Base-by-base conservation (phyloP, 2,888 invertebrate genomes). In the Acanthosoma haemorrhoidale region DNA sequence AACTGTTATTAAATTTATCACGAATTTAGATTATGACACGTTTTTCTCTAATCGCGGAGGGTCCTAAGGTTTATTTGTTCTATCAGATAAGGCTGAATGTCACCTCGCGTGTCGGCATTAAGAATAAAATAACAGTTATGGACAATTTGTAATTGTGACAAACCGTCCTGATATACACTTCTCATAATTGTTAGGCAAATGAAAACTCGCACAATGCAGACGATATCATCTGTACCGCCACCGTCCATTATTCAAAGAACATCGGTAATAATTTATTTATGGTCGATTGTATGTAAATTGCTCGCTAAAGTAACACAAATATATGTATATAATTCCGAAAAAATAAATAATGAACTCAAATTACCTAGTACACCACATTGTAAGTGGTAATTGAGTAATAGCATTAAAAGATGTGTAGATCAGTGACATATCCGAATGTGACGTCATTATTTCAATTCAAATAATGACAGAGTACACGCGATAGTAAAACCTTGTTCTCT, bases 151-250 rank as follows among this genome's bases (percentile, higher is more conserved):
- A 43, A n/a, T 51, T 25, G n/a, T 9, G 25, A 51, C 29, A 21
- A 25, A 51, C 29, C 11, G 25, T 5, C 51, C 8, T 2, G 21
- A 51, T 51, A n/a, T n/a, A n/a, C n/a, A n/a, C n/a, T n/a, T n/a
- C n/a, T 6, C 29, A 25, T 51, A 51, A 51, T 51, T 25, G 51
- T n/a, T 25, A 21, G 51, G 51, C 51, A 51, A 51, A 51, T 51
- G 51, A 51, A 51, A 51, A 51, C 51, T 51, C 51, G n/a, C n/a
- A 51, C 51, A 51, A 51, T 51, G 21, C 13, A n/a, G n/a, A 25
- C 51, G 25, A 13, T n/a, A 25, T 25, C 4, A n/a, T 25, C 51
- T 3, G 29, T 21, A 51, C n/a, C n/a, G n/a, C n/a, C n/a, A n/a
- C n/a, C n/a, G n/a, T n/a, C n/a, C 29, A 25, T n/a, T 1, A 25